phyloP scores from a whole-genome alignment of 2,113 vertebrate genomes.

The Cervus canadensis region DNA sequence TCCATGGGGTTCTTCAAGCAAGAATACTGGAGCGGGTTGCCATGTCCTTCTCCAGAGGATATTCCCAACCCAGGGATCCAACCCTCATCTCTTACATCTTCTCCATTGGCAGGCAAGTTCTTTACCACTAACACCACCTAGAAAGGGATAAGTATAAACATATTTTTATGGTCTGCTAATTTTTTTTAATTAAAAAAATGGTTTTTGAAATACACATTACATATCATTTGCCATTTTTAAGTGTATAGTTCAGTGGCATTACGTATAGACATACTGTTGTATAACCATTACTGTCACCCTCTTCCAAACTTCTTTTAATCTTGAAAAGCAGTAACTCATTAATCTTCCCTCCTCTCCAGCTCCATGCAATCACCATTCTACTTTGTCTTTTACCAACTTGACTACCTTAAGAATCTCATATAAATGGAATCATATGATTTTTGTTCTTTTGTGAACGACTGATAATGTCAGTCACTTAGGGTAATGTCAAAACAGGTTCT shows the following conservation, averaged over 20 bases:
- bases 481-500: not conserved
- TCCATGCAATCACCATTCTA: not conserved
- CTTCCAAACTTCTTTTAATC: not conserved
- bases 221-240: not conserved
- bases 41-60: not conserved
- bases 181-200: not conserved
- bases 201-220: not conserved
- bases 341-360: fast-evolving
- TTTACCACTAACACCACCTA: not conserved
- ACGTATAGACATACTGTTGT: not conserved
- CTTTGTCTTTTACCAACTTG: not conserved
- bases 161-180: not conserved
- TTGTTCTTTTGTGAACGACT: not conserved
- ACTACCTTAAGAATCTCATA: not conserved
- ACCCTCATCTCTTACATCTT: not conserved
- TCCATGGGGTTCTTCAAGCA: not conserved
- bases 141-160: not conserved
- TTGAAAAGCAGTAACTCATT: not conserved
- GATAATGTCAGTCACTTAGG: not conserved
- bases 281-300: not conserved
- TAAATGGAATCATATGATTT: not conserved
- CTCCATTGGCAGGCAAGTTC: not conserved
- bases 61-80: not conserved
- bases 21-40: not conserved
- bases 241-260: not conserved